These are phyloP conservation scores for Poliocrania exsul DNA, from an alignment of 2,797 vertebrate species.

Conservation along the genomic window DNA sequence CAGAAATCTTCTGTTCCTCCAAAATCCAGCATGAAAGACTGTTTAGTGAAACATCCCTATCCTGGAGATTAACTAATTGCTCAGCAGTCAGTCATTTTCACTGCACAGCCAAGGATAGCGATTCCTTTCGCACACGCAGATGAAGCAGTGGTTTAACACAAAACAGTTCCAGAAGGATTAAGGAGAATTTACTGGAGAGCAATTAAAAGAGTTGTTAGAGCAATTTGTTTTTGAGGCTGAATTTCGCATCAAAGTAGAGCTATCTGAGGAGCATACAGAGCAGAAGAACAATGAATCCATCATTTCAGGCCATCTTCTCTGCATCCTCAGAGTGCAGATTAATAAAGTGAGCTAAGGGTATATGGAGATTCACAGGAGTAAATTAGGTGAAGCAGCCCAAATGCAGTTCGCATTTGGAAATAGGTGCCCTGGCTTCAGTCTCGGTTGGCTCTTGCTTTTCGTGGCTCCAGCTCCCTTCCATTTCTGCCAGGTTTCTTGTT, in stretches of 20 bases:
- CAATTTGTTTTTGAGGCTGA: slow-evolving; percentile 46
- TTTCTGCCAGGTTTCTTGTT: neutral
- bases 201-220: slow-evolving; percentile 49
- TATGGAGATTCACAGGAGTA: neutral
- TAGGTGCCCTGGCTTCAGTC: neutral
- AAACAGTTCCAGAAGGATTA: slow-evolving; percentile 52
- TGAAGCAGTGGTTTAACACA: slow-evolving; percentile 36
- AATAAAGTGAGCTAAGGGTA: slow-evolving; percentile 16
- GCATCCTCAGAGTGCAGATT: slow-evolving; percentile 11
- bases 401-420: slow-evolving; percentile 6
- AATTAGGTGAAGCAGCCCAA: neutral
- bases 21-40: slow-evolving; percentile 47
- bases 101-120: neutral
- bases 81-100: slow-evolving; percentile 47
- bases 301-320: slow-evolving; percentile 13
- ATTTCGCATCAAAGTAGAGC: slow-evolving; percentile 50
- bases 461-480: neutral
- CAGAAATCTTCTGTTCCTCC: slow-evolving; percentile 39
- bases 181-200: slow-evolving; percentile 65
- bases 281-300: slow-evolving; percentile 24
- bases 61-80: slow-evolving; percentile 66
- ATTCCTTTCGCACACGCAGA: neutral
- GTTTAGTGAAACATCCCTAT: slow-evolving; percentile 45
- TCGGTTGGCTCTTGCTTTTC: neutral
- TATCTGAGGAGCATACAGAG: neutral